Percentiles rank a stretch among this genome's conserved stretches.
These are phyloP conservation scores for Drosophila pseudotalamancana DNA, from an alignment of 2,888 invertebrate species.

Conservation along the genomic window DNA sequence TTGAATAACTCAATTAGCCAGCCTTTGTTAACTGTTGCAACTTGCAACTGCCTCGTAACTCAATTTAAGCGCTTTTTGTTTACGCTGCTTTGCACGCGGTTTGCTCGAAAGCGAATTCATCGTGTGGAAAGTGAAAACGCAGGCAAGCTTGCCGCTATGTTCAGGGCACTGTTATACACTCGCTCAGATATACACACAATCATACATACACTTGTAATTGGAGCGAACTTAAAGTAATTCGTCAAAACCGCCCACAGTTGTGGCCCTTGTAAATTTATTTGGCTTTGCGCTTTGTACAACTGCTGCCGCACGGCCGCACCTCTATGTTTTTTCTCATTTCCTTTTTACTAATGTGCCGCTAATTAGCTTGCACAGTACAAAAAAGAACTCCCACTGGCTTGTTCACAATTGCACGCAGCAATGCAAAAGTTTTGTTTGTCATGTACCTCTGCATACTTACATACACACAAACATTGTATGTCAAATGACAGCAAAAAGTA, in stretches of 20 bases:
- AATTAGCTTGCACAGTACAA: slow-evolving; percentile 47
- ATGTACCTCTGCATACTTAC: slow-evolving; percentile 18
- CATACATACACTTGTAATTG: slow-evolving; percentile 37
- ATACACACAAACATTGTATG: too few relatives aligned
- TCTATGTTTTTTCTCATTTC: slow-evolving; percentile 8
- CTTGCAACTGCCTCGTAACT: slow-evolving; percentile 28
- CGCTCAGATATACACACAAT: neutral
- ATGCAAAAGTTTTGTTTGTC: slow-evolving; percentile 8
- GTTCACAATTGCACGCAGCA: slow-evolving; percentile 11
- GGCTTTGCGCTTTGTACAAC: slow-evolving; percentile 43
- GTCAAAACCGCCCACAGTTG: slow-evolving; percentile 2
- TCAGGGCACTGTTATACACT: slow-evolving; percentile 21
- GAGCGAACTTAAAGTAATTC: slow-evolving; percentile 50
- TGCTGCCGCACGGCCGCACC: slow-evolving; percentile 65
- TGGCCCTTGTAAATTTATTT: slow-evolving; percentile 49
- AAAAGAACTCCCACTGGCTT: slow-evolving; percentile 18
- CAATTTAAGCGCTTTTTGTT: slow-evolving; percentile 67
- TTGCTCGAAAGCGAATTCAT: slow-evolving; percentile 59
- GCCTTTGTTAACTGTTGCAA: slow-evolving; percentile 38
- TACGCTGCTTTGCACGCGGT: slow-evolving; percentile 53
- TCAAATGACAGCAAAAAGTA: slow-evolving; percentile 9
- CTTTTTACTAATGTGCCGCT: slow-evolving; percentile 58
- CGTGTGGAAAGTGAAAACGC: slow-evolving; percentile 59
- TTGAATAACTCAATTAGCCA: slow-evolving; percentile 71
- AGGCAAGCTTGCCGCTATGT: slow-evolving; percentile 4